Evolutionary conservation across 1,140 invertebrate species (phyloP).

Genomic region (Danaus melanippus): DNA sequence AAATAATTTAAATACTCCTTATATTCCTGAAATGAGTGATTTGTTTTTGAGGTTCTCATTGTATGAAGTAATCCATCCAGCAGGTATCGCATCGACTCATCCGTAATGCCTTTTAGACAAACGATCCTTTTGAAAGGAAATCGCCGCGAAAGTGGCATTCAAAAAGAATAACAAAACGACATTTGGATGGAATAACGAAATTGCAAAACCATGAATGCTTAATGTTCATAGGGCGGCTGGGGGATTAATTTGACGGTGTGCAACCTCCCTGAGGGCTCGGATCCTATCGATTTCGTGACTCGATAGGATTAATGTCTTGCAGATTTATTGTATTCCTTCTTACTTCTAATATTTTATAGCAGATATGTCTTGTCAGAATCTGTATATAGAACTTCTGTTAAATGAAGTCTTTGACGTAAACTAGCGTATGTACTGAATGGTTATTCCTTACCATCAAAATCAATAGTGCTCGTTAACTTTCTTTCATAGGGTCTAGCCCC

Average conservation of each 20-base stretch:
- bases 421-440: too few relatives aligned
- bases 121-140: constrained; percentile 5
- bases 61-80: too few relatives aligned
- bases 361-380: neutral
- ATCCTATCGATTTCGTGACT: constrained; percentile 11
- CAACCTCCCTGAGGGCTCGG: constrained; percentile 4
- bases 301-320: constrained; percentile 5
- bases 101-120: too few relatives aligned
- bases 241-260: constrained; percentile 14
- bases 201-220: constrained; percentile 16
- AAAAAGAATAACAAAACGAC: constrained; percentile 6
- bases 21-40: too few relatives aligned
- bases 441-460: too few relatives aligned
- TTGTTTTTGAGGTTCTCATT: too few relatives aligned
- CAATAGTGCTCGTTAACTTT: too few relatives aligned
- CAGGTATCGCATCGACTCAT: too few relatives aligned
- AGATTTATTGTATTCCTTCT: constrained; percentile 6
- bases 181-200: constrained; percentile 11
- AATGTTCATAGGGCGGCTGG: constrained; percentile 13
- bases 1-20: constrained; percentile 29
- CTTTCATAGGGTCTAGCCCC: neutral
- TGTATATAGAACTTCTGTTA: constrained; percentile 4
- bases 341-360: constrained; percentile 1
- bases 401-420: neutral
- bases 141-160: constrained; percentile 9